Evolutionary conservation across 2,113 vertebrate genomes (phyloP).

Genomic region (Cyprinodon variegatus): DNA sequence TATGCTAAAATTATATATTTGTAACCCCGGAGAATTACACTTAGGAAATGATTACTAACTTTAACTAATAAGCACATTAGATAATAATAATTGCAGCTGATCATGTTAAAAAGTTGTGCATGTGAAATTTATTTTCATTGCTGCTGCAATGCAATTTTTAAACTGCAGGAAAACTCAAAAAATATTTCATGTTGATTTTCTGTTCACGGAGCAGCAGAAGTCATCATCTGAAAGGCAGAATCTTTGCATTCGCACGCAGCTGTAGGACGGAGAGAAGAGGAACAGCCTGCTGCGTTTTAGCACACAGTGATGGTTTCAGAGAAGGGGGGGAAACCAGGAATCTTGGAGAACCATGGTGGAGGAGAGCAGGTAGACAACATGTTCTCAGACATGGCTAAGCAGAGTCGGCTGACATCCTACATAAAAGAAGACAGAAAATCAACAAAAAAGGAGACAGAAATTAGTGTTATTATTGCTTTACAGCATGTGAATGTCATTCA

Average conservation of each 20-base stretch:
- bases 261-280: conserved; percentile 49
- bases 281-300: conserved; percentile 48
- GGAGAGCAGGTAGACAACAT: conserved; percentile 72
- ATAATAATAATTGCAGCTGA: neutral
- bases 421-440: conserved; percentile 64
- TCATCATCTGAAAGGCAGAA: conserved; percentile 40
- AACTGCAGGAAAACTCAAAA: neutral
- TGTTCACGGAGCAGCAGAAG: conserved; percentile 41
- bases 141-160: neutral
- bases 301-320: conserved; percentile 67
- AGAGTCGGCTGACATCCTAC: conserved; percentile 52
- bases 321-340: conserved; percentile 74
- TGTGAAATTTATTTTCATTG: neutral
- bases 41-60: too few relatives aligned
- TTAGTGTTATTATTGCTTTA: conserved; percentile 44
- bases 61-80: neutral
- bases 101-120: conserved; percentile 1
- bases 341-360: conserved; percentile 67
- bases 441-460: conserved; percentile 63
- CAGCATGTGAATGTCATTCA: conserved; percentile 40
- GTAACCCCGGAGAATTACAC: too few relatives aligned
- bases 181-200: conserved; percentile 30
- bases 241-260: conserved; percentile 52
- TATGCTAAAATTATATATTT: too few relatives aligned
- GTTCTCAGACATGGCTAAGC: conserved; percentile 64